A percentile compares a stretch with the other conserved stretches of the same genome.
Evolutionary conservation across 2,888 invertebrate species (phyloP).

Genomic region (Beris chalybata): DNA sequence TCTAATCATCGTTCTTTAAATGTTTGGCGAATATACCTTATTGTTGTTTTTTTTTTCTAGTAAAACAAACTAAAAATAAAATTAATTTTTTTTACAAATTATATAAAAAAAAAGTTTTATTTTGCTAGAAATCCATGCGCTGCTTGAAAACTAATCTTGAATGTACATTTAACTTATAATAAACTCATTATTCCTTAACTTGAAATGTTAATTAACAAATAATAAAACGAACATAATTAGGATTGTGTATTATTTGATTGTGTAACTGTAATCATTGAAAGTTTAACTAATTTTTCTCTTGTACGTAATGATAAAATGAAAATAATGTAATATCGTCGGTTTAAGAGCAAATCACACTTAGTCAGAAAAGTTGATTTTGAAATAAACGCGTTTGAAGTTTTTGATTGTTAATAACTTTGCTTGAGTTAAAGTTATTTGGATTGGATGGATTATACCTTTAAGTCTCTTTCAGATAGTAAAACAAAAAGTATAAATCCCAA

Average conservation of each 20-base stretch:
- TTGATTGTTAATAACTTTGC: no score
- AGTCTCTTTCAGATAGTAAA: no score
- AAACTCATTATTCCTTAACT: constrained; percentile 3
- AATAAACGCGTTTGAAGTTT: no score
- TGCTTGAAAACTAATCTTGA: constrained; percentile 32
- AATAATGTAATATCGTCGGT: no score
- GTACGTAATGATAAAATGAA: background rate
- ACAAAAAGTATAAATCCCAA: no score
- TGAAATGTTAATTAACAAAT: constrained; percentile 25
- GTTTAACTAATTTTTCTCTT: constrained; percentile 1
- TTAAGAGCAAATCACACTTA: no score
- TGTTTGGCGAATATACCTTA: no score
- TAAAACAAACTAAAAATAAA: no score
- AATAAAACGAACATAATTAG: constrained; percentile 10
- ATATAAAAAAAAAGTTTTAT: constrained; percentile 16
- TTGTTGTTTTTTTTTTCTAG: no score
- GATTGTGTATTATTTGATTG: background rate
- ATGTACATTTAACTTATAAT: constrained; percentile 1
- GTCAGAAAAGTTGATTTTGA: no score
- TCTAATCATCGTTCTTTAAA: background rate
- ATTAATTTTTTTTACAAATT: constrained; percentile 2
- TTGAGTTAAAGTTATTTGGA: no score
- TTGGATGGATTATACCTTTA: no score
- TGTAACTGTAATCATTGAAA: constrained; percentile 33
- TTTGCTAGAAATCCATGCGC: constrained; percentile 32